Base-by-base conservation (phyloP, 2,113 vertebrate species). In the Macrotus californicus region DNA sequence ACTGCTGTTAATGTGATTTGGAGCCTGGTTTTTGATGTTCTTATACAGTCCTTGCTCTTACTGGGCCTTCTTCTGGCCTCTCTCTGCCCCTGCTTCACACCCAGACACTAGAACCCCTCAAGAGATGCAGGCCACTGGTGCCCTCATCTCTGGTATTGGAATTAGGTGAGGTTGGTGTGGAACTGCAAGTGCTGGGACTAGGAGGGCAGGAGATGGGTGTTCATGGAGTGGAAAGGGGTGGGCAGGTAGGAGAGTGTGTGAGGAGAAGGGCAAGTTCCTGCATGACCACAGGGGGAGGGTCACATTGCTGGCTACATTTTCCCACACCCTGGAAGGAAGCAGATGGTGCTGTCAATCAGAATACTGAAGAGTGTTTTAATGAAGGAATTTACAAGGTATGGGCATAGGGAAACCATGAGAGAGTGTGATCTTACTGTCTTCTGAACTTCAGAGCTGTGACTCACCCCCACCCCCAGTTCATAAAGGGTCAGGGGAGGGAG, bases 401-500 rank as follows among this genome's bases (percentile, higher is more conserved):
- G 18, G 26, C 11, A 0, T 41, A 81, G 39, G 54, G 50, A 66
- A 69, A 12, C 29, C n/a, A 16, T 5, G 36, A 24, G 8, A 46
- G 29, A 22, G 46, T 3, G 11, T 2, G 1, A 14, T 15, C n/a
- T 48, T 10, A 31, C 52, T 18, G 48, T 41, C 21, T 15, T n/a
- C 43, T n/a, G 86, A 48, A 34, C 46, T 16, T 18, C 26, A 69
- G 81, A 69, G 8, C 3, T 77, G 21, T 70, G 6, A 4, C 50
- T 9, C 31, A 31, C 26, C 59, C 26, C 11, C 21, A 24, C 8
- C 4, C 7, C 34, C 26, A 12, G 7, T 5, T 54, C 0, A 0
- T 70, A 86, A 2, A 5, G 5, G 1, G 2, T 67, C 5, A 3
- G 4, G 7, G 43, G 21, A 73, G 4, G 10, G 41, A 70, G 2